Evolutionary conservation across 2,888 invertebrate genomes (phyloP), one percentile per base, ranked within the genome.

Genomic region (Phengaris alcon): DNA sequence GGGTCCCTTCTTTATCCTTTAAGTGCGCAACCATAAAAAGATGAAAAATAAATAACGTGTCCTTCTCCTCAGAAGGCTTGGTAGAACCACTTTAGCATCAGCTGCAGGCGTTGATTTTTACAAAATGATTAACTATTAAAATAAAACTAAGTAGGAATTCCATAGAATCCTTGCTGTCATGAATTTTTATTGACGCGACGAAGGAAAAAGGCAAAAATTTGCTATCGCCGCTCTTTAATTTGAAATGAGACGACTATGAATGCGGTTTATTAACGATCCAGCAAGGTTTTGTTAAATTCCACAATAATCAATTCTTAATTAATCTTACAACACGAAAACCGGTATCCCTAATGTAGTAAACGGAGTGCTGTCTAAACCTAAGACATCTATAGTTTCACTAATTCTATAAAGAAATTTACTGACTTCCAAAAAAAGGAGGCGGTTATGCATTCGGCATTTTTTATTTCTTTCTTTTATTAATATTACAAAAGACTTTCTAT

Each of bases 271-370:
- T 57, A 57, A 57, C 15, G 57, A 57, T 15, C 15, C 15, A 9
- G 57, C 57, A 9, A 57, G 57, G 57, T 57, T 57, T 57, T 57
- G 15, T 57, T 57, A 15, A 57, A 15, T 57, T 57, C 57, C 57
- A 15, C 57, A 15, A 15, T 57, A 57, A 57, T 57, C 8, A 57
- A 57, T 57, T 57, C 15, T 57, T 57, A 57, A 57, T 57, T 57
- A 57, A 57, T 57, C 57, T 57, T 57, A 57, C 57, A n/a, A 9
- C 15, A 57, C 15, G 57, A 57, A 57, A 57, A 57, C 15, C 57
- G 15, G 15, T n/a, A 57, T 57, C 6, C 55, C n/a, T 57, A 9
- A n/a, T 15, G n/a, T 15, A 57, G 15, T 15, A 57, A 15, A 15
- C 15, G 12, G 15, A 13, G 6, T 8, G 13, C 35, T 35, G 35